Evolutionary conservation across 1,140 invertebrate genomes (phyloP).

Genomic region (Aphelenchoides fujianensis): DNA sequence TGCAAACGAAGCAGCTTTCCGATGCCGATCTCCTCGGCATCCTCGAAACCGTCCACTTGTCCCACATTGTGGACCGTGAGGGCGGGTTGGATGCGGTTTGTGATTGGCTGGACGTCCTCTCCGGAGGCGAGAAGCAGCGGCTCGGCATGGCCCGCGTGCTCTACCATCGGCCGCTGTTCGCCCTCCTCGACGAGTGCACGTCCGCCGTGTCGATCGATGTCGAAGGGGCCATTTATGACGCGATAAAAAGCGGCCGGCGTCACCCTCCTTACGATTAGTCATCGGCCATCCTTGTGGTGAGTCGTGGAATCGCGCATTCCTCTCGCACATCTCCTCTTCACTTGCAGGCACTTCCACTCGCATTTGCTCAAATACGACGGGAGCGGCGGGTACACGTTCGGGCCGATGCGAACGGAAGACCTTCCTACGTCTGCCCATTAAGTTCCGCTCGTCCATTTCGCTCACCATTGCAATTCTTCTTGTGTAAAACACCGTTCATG

Average conservation of each 20-base stretch:
- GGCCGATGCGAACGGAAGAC: constrained; percentile 17
- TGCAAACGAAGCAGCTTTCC: constrained; percentile 71
- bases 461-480: no score
- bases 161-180: constrained; percentile 93
- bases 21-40: constrained; percentile 73
- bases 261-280: constrained; percentile 87
- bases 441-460: no score
- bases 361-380: constrained; percentile 90
- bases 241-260: constrained; percentile 82
- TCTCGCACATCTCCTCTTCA: no score
- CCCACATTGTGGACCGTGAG: constrained; percentile 80
- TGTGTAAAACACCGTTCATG: no score
- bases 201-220: constrained; percentile 95
- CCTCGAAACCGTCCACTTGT: constrained; percentile 75
- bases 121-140: constrained; percentile 69
- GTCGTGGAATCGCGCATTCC: no score
- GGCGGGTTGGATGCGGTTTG: constrained; percentile 65
- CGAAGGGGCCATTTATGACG: constrained; percentile 87
- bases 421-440: background rate
- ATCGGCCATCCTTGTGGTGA: constrained; percentile 78
- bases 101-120: constrained; percentile 95
- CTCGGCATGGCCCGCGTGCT: constrained; percentile 90
- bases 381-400: constrained; percentile 73
- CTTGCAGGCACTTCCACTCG: constrained; percentile 85
- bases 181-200: constrained; percentile 91